Evolutionary conservation across 2,888 invertebrate species (phyloP), one percentile per base, ranked within the genome.

Genomic region (Plebejus argus): DNA sequence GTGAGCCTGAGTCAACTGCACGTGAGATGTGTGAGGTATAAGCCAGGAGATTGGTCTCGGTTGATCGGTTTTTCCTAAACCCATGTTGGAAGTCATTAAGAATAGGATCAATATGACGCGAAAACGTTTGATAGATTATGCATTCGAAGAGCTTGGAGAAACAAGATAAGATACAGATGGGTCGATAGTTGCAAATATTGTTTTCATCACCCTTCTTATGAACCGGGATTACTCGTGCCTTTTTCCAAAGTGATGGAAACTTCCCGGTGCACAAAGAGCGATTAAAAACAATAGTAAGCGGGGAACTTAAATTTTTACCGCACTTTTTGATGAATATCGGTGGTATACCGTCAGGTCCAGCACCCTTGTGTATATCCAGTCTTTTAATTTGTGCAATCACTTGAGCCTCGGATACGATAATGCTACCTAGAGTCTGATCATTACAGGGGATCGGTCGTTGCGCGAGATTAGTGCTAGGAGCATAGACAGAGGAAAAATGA

Each of bases 1-100:
- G 70, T 10, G 18, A 70, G 33, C 70, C 33, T 18, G 33, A 15
- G 15, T 70, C 70, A 10, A 70, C 33, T 18, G 5, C 6, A 70
- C 18, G 4, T 18, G 33, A 1, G 18, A 70, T 28, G 33, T 70
- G 18, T 10, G 18, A 33, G 5, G 70, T 70, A 70, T 33, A 70
- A 70, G 70, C 8, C 6, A 70, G 70, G 15, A 70, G 70, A 70
- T 70, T 70, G 20, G 70, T 70, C 15, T 70, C 70, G 10, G 70
- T 70, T 20, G 70, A 70, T 8, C 70, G 70, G 23, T 28, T 70
- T 70, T 70, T 70, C 23, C 70, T 70, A 33, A 70, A 70, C 0
- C 70, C 70, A 23, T 70, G 70, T 70, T 70, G 70, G 12, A 70
- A 70, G 28, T 70, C 33, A 70, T 23, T 70, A 28, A 70, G 70